Evolutionary conservation across 2,113 vertebrate species (phyloP), one percentile per base, ranked within the genome.

Genomic region (Oncorhynchus tshawytscha): DNA sequence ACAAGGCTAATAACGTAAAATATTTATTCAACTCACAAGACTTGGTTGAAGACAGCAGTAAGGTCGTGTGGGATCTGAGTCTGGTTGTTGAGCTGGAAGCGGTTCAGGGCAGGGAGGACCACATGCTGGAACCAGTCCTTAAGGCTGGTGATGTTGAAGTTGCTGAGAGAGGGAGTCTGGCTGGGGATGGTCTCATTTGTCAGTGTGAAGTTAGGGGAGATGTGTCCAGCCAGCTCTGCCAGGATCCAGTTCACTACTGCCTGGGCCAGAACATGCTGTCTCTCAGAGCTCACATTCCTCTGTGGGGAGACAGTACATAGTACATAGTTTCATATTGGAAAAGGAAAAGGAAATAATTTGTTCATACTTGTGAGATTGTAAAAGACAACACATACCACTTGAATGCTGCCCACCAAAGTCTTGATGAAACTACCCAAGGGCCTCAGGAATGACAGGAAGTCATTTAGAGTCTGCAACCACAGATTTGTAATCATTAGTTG

Each of bases 11-110:
- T 45, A 45, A 45, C 39, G 2, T 45, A 45, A 45, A 11, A 45
- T 12, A 45, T 45, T 9, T 45, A 45, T 45, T 45, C 1, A 73
- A 85, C 83, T 85, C 64, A 85, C 83, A 85, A 78, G 59, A 82
- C 24, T 67, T 22, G 5, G 65, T n/a, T 39, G 77, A 3, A 54
- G 16, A 75, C 69, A 15, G 5, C n/a, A 49, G 54, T 45, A 45
- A 31, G 12, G 18, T 68, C 4, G 1, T 16, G 12, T 2, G 74
- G 27, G 20, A 76, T 64, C 70, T 76, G 48, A 20, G 48, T 82
- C 66, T 57, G 49, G 72, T 67, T 70, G 22, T 5, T 1, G 12
- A 7, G 60, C 51, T 76, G 67, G 59, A 54, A 54, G 5, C 27
- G 66, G 13, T 69, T 72, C 68, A 82, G 3, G 29, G 74, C 29